A percentile compares a stretch with the other conserved stretches of the same genome.
Evolutionary conservation across 1,140 invertebrate genomes (phyloP).

Genomic region (Dendrolimus kikuchii): DNA sequence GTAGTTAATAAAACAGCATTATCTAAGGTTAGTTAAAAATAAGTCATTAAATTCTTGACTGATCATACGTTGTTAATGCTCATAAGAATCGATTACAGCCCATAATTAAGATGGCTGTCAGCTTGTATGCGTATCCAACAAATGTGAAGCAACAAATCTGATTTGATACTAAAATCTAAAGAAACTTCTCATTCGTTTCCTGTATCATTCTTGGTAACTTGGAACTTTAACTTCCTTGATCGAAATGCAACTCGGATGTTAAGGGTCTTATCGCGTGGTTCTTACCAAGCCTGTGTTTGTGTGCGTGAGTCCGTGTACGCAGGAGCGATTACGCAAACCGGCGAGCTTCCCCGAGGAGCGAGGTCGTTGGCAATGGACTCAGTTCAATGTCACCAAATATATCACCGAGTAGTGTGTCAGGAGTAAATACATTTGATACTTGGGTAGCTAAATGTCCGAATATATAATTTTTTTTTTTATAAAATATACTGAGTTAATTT

Average conservation of each 20-base stretch:
- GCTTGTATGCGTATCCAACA: no score
- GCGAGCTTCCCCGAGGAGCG: constrained; percentile 60
- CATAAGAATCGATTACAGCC: no score
- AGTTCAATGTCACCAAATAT: constrained; percentile 72
- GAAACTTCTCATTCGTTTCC: no score
- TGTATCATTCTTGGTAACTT: not conserved
- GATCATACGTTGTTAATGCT: no score
- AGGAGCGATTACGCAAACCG: constrained; percentile 67
- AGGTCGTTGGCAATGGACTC: constrained; percentile 71
- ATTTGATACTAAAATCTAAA: no score
- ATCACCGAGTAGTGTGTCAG: constrained; percentile 47
- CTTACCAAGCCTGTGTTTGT: constrained; percentile 12
- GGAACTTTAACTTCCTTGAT: constrained; percentile 1
- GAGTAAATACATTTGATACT: constrained; percentile 39
- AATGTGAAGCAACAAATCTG: no score
- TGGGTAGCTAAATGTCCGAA: constrained; percentile 2
- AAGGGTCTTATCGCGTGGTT: no score
- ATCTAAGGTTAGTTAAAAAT: no score
- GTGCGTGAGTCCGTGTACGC: constrained; percentile 41
- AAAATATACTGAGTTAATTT: no score
- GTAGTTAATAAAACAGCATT: no score
- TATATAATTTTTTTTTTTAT: not conserved
- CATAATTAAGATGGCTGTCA: no score
- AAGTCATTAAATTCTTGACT: no score
- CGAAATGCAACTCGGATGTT: not conserved